Conservation (phyloP, 2,797 vertebrate species). For the Phalanger gymnotis region DNA sequence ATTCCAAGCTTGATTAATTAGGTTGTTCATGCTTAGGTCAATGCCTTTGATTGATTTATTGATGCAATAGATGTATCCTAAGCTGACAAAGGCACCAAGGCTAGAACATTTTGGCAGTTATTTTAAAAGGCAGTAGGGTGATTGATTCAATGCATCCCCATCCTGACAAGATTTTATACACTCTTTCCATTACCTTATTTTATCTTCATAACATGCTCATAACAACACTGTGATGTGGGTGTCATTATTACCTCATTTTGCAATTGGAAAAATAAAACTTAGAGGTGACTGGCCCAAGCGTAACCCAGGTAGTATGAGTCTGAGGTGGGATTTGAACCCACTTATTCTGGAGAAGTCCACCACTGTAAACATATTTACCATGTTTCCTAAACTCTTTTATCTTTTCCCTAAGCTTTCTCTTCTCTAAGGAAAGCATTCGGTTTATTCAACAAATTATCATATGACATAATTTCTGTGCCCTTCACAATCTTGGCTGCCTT, state of each 20-base stretch:
- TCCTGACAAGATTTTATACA: background rate
- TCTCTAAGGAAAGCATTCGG: background rate
- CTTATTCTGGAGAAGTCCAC: background rate
- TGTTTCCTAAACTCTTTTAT: background rate
- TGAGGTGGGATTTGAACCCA: background rate
- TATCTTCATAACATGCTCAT: background rate
- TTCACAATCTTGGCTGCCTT: background rate
- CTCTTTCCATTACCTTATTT: background rate
- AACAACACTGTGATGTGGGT: background rate
- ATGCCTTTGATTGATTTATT: background rate
- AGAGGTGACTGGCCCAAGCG: background rate
- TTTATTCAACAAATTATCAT: background rate
- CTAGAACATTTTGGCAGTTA: background rate
- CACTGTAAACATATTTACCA: background rate
- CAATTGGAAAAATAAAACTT: background rate
- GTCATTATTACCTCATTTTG: background rate
- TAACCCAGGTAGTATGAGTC: background rate
- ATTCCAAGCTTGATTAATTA: background rate
- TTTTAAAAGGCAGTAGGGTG: background rate
- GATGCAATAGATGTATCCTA: background rate
- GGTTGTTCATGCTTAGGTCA: background rate
- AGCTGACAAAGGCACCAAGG: background rate
- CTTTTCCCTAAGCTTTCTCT: background rate
- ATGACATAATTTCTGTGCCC: background rate
- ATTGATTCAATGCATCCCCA: background rate